Percentiles rank a stretch among this genome's conserved stretches.
These are phyloP conservation scores for Chouioia cunea DNA, from an alignment of 2,888 invertebrate genomes.

Conservation along the genomic window DNA sequence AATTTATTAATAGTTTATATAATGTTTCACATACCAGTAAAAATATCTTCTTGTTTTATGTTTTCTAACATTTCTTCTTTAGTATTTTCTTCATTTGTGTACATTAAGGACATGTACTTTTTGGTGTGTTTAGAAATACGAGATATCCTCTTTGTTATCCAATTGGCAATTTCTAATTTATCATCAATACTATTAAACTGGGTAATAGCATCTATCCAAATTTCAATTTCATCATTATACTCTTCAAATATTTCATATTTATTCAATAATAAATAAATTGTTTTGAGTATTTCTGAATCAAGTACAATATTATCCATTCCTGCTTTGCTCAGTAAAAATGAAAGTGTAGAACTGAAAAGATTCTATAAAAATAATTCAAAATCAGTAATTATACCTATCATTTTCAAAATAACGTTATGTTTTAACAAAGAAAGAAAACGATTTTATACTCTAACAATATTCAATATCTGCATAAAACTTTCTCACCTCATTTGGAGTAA, in stretches of 20 bases:
- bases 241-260: constrained; percentile 77
- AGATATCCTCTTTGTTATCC: constrained; percentile 58
- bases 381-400: constrained; percentile 3
- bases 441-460: no score
- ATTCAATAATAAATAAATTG: constrained; percentile 73
- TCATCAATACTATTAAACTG: constrained; percentile 54
- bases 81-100: constrained; percentile 53
- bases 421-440: neutral
- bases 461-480: constrained; percentile 4
- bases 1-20: neutral
- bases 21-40: constrained; percentile 48
- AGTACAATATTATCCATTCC: constrained; percentile 46
- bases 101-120: constrained; percentile 56
- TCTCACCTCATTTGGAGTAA: constrained; percentile 57
- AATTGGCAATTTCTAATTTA: constrained; percentile 54
- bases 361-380: constrained; percentile 46
- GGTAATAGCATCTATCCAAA: constrained; percentile 74
- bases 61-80: constrained; percentile 49
- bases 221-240: constrained; percentile 75
- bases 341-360: constrained; percentile 54
- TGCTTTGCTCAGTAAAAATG: constrained; percentile 57
- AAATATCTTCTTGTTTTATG: constrained; percentile 53
- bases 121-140: constrained; percentile 53
- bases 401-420: constrained; percentile 4
- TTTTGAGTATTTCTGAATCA: constrained; percentile 69